These are phyloP conservation scores for Pemphigus obesinymphae DNA, from an alignment of 1,140 invertebrate species.

Conservation along the genomic window DNA sequence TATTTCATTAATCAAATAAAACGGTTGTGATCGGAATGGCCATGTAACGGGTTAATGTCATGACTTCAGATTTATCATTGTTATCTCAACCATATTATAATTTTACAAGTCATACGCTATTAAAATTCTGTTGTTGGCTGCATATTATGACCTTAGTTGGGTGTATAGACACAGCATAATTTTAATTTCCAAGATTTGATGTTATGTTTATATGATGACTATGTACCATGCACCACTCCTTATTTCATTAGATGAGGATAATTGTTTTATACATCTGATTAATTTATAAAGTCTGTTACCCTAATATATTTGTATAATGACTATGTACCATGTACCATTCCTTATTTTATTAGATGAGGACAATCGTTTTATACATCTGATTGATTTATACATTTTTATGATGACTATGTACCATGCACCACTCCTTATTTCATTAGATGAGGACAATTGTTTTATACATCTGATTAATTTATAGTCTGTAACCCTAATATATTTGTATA, in stretches of 20 bases:
- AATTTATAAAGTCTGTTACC: neutral
- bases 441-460: neutral
- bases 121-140: no score
- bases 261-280: neutral
- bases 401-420: constrained; percentile 37
- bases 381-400: neutral
- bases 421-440: constrained; percentile 14
- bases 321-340: constrained; percentile 29
- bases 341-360: neutral
- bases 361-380: neutral
- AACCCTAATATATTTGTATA: neutral
- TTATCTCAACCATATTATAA: no score
- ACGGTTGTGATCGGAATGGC: no score
- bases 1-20: no score
- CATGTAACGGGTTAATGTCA: no score
- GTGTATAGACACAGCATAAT: no score
- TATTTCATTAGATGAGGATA: constrained; percentile 7
- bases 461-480: neutral
- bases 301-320: neutral
- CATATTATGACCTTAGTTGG: no score
- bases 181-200: neutral
- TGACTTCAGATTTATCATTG: no score
- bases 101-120: no score
- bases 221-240: constrained; percentile 37
- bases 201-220: neutral